A percentile compares a stretch with the other conserved stretches of the same genome.
Evolutionary conservation across 2,113 vertebrate species (phyloP).

Genomic region (Pseudolaguvia tuberculata): DNA sequence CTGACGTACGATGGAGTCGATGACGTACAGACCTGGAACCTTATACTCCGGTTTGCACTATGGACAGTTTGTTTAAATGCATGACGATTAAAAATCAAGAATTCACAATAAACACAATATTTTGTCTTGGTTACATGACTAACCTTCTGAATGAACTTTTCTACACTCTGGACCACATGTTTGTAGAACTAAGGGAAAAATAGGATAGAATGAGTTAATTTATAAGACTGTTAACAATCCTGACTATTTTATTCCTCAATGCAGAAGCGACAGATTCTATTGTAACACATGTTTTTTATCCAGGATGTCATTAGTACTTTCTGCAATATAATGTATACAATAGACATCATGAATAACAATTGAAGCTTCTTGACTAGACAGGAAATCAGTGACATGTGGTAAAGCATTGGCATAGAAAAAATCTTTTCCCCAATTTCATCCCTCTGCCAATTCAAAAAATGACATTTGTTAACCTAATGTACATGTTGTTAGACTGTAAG

Average conservation of each 20-base stretch:
- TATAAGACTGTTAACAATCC: background rate
- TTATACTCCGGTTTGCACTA: constrained; percentile 99
- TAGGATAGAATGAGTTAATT: background rate
- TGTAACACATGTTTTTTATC: too few relatives aligned
- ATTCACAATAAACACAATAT: background rate
- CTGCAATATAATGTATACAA: too few relatives aligned
- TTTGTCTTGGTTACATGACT: constrained; percentile 46
- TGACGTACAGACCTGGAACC: constrained; percentile 94
- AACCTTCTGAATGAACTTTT: constrained; percentile 98
- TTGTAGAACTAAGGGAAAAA: constrained; percentile 91
- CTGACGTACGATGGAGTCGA: constrained; percentile 97
- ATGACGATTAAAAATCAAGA: background rate
- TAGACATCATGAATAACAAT: too few relatives aligned
- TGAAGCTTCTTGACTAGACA: too few relatives aligned
- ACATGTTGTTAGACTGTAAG: too few relatives aligned
- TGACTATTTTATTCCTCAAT: background rate
- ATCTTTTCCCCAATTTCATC: too few relatives aligned
- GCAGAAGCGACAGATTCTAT: too few relatives aligned
- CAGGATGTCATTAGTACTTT: too few relatives aligned
- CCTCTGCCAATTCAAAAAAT: too few relatives aligned
- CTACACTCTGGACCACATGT: constrained; percentile 97
- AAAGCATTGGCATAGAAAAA: too few relatives aligned
- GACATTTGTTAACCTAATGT: too few relatives aligned
- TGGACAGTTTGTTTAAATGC: background rate
- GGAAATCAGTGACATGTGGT: too few relatives aligned